Base-by-base conservation (phyloP, 2,113 vertebrate genomes). In the Thamnaconus septentrionalis region DNA sequence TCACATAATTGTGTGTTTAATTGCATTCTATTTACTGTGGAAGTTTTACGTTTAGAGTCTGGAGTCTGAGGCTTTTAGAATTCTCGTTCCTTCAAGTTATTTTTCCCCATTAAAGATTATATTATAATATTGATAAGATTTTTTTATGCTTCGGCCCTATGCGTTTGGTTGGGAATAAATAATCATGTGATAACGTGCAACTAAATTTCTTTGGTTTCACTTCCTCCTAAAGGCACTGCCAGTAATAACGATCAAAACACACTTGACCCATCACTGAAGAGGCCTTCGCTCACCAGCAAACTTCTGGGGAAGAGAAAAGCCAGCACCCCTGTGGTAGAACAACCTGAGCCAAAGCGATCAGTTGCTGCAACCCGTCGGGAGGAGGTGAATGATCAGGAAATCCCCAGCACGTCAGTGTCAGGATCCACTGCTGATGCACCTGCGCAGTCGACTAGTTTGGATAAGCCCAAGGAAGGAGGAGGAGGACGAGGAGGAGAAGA, bases 261-360 rank as follows among this genome's bases (percentile, higher is more conserved):
- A 10, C 12, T 3, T 0, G 59, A 69, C 18, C 55, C 60, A 0
- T 0, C 1, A 1, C 6, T 78, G 56, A 60, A 11, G 46, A 79
- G 70, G 45, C 70, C 80, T 4, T 75, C 80, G 1, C 60, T 85
- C 48, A 41, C 74, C 57, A 76, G 76, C 43, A 53, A 62, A 18
- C 69, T 84, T 49, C 85, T 90, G 0, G 86, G 87, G 18, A 88
- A 86, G 44, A 86, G 91, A 42, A 90, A 89, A 59, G 82, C 78
- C 57, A 80, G 73, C 49, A 45, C 80, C 1, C 46, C 73, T 3
- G 57, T 64, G 4, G 43, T 66, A 41, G 85, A 74, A 43, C 65
- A 79, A 45, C 81, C 78, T 31, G 56, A 58, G 44, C 5, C 55
- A 31, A 90, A 89, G 53, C 71, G 69, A 47, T 40, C 61, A 48